Base-by-base conservation (phyloP, 2,797 vertebrate genomes). In the Simalia tracyae region DNA sequence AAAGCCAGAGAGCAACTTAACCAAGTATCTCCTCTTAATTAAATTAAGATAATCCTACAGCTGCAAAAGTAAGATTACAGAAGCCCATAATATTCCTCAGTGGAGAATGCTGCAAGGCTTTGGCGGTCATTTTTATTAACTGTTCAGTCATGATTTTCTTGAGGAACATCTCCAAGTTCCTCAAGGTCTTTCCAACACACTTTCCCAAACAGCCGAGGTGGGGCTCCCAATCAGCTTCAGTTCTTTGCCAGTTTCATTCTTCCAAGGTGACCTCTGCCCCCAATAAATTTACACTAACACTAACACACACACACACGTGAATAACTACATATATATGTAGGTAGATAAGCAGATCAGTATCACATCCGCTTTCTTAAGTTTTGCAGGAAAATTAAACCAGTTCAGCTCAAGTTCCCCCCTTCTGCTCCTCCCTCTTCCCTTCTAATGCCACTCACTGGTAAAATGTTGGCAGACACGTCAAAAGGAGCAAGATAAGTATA, bases 151-250 rank as follows among this genome's bases (percentile, higher is more conserved):
- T 26, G 81, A 28, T 50, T 84, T 54, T 54, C 50, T 11, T 46
- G 72, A 46, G 36, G 72, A 46, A 22, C 26, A 61, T 60, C 56
- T 28, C 60, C 50, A 22, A 28, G 15, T 85, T 24, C 46, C 15
- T 26, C 5, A 2, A 50, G 22, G 1, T 84, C 46, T 76, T 92
- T 92, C 91, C 22, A 36, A 31, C 5, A 61, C 26, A 89, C 92
- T 12, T 57, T 28, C 36, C 89, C 36, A 46, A 46, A 81, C 36
- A 46, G 19, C 95, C 96, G 93, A 96, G 96, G 95, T 95, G 94
- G 96, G 95, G 95, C 94, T 95, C 87, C 4, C 0, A 24, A 81
- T 81, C 36, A 24, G 36, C 72, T 72, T 3, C 60, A 3, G 95
- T 93, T 90, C 92, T 93, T 54, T 87, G 11, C 36, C 8, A 81